phyloP scores from a whole-genome alignment of 1,140 invertebrate species.

The Magallana ariakensis region DNA sequence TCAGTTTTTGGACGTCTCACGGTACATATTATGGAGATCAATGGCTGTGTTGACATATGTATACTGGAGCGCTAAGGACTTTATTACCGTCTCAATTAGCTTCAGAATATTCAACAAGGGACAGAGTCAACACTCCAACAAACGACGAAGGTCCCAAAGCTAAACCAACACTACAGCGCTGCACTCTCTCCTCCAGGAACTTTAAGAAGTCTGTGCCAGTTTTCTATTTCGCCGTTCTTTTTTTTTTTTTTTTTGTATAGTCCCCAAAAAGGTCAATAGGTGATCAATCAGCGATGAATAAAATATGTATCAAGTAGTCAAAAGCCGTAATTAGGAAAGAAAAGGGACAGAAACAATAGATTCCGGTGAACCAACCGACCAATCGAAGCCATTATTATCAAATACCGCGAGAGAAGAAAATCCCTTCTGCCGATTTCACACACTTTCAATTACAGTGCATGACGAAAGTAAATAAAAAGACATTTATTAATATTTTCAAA shows the following conservation, averaged over 20 bases:
- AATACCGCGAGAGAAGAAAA: neutral
- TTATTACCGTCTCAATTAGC: constrained; percentile 20
- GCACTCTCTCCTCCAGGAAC: neutral
- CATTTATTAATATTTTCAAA: constrained; percentile 4
- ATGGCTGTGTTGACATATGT: constrained; percentile 22
- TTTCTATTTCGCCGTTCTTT: neutral
- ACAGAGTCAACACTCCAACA: constrained; percentile 22
- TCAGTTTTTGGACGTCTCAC: neutral
- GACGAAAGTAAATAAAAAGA: constrained; percentile 2
- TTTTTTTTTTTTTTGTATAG: constrained; percentile 8
- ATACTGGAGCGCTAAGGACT: constrained; percentile 8
- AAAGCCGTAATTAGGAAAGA: neutral
- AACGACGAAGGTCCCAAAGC: neutral
- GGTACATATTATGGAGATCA: neutral
- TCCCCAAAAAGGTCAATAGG: constrained; percentile 6
- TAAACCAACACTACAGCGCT: neutral
- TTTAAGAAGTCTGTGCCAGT: neutral
- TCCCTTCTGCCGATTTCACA: neutral
- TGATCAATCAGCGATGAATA: constrained; percentile 6
- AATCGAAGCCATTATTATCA: constrained; percentile 16
- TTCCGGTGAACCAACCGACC: neutral
- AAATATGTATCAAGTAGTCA: constrained; percentile 5
- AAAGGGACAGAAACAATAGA: neutral
- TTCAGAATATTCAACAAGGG: neutral
- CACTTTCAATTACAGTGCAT: neutral